Evolutionary conservation across 1,140 invertebrate genomes (phyloP).

Genomic region (Berghia stephanieae): DNA sequence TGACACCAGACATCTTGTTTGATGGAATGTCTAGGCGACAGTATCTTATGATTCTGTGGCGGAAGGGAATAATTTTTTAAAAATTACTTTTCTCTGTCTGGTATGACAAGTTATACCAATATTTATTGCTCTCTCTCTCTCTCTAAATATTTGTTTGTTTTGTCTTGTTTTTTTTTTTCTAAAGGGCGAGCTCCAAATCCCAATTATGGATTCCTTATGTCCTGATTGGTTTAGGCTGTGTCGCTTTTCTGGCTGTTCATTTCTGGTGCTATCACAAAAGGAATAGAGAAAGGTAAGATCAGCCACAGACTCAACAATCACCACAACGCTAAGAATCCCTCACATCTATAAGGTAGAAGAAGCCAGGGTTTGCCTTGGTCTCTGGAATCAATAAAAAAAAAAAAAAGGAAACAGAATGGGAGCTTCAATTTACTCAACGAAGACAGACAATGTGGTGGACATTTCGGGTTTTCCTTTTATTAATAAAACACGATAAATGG

Average conservation of each 20-base stretch:
- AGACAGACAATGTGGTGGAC: no score
- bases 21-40: no score
- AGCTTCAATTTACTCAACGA: neutral
- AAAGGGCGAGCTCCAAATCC: neutral
- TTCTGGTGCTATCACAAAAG: conserved; percentile 32
- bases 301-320: no score
- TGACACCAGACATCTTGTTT: neutral
- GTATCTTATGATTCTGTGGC: no score
- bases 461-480: no score
- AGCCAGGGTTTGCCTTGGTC: neutral
- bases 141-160: no score
- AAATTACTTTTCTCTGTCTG: no score
- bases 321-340: no score
- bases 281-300: conserved; percentile 26
- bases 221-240: conserved; percentile 27
- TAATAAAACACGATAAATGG: no score
- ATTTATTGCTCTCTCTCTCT: no score
- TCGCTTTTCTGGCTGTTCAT: conserved; percentile 29
- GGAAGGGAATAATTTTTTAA: no score
- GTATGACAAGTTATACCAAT: no score
- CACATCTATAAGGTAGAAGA: neutral
- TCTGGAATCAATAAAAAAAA: neutral
- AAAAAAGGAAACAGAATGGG: neutral
- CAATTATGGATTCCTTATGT: conserved; percentile 31
- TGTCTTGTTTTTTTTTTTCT: neutral